Evolutionary conservation across 2,797 vertebrate genomes (phyloP).

Genomic region (Pangasius krempfi): DNA sequence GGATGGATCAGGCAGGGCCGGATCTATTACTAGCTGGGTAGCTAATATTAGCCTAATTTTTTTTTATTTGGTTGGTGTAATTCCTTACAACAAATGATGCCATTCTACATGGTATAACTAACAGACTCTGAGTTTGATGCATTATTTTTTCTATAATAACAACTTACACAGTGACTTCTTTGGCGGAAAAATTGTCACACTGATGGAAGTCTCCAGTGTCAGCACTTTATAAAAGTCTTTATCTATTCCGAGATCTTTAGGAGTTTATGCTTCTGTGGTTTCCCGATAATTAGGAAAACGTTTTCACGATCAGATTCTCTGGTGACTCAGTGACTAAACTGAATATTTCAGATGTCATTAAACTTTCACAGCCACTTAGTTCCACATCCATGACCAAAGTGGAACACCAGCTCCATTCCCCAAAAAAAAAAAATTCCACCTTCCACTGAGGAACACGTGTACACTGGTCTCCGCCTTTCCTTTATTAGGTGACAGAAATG

Average conservation of each 20-base stretch:
- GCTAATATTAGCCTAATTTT: not conserved
- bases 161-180: not conserved
- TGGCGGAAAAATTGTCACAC: not conserved
- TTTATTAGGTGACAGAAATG: not conserved
- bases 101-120: not conserved
- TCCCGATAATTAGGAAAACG: not conserved
- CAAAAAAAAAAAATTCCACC: not conserved
- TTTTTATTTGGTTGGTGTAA: not conserved
- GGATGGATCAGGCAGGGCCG: too few species aligned
- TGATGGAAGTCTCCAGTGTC: not conserved
- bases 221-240: not conserved
- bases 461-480: not conserved
- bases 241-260: not conserved
- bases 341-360: conserved; percentile 70
- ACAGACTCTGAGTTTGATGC: too few species aligned
- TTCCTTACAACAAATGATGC: not conserved
- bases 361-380: conserved; percentile 71
- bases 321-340: not conserved
- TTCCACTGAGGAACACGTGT: not conserved
- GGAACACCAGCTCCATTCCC: conserved; percentile 59
- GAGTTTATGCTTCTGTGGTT: not conserved
- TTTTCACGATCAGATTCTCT: not conserved
- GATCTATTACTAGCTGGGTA: too few species aligned
- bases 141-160: too few species aligned
- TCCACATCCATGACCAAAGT: conserved; percentile 61